These are phyloP conservation scores for Mormyrops boulengeri DNA, from an alignment of 2,797 vertebrate species.

Conservation along the genomic window DNA sequence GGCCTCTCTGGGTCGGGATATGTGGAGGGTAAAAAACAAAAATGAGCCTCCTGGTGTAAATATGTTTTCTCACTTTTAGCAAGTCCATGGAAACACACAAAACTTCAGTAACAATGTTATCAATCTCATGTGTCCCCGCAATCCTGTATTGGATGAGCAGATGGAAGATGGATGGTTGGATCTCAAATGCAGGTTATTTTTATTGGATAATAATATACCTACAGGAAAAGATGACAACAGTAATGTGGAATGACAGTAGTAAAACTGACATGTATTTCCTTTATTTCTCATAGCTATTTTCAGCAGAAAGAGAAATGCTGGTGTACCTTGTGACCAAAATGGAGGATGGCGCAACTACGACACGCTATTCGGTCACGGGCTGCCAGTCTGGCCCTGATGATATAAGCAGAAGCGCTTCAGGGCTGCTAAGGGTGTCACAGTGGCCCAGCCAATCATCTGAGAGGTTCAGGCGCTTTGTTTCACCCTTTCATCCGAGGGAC, in stretches of 20 bases:
- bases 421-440: slow-evolving; percentile 61
- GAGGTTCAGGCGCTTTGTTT: slow-evolving; percentile 69
- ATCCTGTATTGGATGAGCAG: background rate
- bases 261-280: background rate
- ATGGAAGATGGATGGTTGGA: background rate
- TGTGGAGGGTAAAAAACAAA: slow-evolving; percentile 28
- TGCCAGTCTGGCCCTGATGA: slow-evolving; percentile 62
- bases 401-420: slow-evolving; percentile 74
- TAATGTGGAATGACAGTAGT: background rate
- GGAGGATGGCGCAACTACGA: background rate
- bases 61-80: background rate
- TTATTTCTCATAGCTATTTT: slow-evolving; percentile 2
- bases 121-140: slow-evolving; percentile 11
- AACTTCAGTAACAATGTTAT: slow-evolving; percentile 37
- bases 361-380: background rate
- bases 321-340: background rate
- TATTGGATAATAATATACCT: background rate
- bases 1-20: slow-evolving; percentile 42
- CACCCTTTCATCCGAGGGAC: slow-evolving; percentile 74
- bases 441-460: slow-evolving; percentile 69
- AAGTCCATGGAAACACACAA: background rate
- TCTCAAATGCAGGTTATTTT: background rate
- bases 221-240: background rate
- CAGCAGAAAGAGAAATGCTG: background rate
- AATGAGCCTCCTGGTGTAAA: background rate